Evolutionary conservation across 2,888 invertebrate genomes (phyloP).

Genomic region (Antheraea yamamai): DNA sequence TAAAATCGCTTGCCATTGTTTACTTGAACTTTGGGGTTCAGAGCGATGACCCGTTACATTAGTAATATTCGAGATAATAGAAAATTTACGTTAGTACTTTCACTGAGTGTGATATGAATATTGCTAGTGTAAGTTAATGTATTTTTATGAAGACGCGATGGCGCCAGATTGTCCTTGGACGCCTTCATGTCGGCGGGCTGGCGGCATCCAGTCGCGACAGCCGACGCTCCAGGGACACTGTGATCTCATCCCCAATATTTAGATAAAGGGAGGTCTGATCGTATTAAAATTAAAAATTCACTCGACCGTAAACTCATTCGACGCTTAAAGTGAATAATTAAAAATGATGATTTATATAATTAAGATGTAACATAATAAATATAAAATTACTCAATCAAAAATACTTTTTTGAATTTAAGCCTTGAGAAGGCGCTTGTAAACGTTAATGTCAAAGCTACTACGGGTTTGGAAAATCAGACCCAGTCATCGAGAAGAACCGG

Average conservation of each 20-base stretch:
- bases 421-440: no score
- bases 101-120: background rate
- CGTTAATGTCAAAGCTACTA: no score
- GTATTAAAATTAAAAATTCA: background rate
- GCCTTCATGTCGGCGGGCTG: constrained; percentile 25
- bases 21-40: no score
- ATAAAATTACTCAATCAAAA: no score
- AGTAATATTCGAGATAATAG: background rate
- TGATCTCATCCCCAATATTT: constrained; percentile 10
- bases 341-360: no score
- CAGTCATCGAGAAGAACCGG: no score
- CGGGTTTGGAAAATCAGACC: no score
- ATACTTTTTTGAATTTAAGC: no score
- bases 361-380: no score
- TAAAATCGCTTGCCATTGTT: no score
- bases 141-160: constrained; percentile 22
- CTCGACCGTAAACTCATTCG: background rate
- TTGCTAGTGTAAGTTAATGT: background rate
- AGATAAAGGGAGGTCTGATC: background rate
- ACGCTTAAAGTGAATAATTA: background rate
- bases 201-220: constrained; percentile 21
- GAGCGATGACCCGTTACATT: background rate
- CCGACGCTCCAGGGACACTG: constrained; percentile 3
- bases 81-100: background rate
- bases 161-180: constrained; percentile 29